Evolutionary conservation across 2,113 vertebrate genomes (phyloP), one percentile per base, ranked within the genome.

Genomic region (Natator depressus): DNA sequence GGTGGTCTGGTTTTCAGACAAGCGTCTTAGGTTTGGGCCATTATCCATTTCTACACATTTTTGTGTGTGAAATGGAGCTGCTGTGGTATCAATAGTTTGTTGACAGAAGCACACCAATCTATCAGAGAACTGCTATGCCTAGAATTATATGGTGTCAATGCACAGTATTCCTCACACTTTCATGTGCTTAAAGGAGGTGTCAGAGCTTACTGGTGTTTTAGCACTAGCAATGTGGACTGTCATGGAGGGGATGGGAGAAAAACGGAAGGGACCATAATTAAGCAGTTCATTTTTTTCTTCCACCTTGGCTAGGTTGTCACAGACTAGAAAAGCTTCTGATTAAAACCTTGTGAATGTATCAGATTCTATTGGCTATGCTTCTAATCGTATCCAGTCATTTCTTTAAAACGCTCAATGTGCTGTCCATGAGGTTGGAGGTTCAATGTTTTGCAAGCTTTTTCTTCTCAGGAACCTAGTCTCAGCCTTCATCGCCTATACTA

Each of bases 371-470:
- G 90, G 50, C 62, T 22, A 0, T 0, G 10, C 8, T 89, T 59
- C 24, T 1, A 51, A 85, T 80, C 80, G 6, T 0, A 91, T 80
- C 8, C 72, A 62, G 78, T 5, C 83, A 54, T 84, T 90, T 87
- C 72, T 79, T 59, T 55, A 82, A 85, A 93, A 93, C 2, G 38
- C 72, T 82, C 72, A 46, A 31, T 42, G 94, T 88, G 72, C 81
- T 57, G 19, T 10, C 46, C 22, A 6, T 38, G n/a, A 89, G 76
- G 90, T 90, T 89, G 93, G 55, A 94, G 87, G 22, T 5, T 53
- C 55, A 19, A 55, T 92, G 16, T 93, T 95, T 88, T 96, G 46
- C 90, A 82, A 54, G 31, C 27, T 29, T 90, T 96, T 96, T 91
- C 49, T 0, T 49, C 38, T 84, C 51, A 76, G 19, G 4, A 29